Evolutionary conservation across 1,140 invertebrate genomes (phyloP).

Genomic region (Panagrolaimus sp.): DNA sequence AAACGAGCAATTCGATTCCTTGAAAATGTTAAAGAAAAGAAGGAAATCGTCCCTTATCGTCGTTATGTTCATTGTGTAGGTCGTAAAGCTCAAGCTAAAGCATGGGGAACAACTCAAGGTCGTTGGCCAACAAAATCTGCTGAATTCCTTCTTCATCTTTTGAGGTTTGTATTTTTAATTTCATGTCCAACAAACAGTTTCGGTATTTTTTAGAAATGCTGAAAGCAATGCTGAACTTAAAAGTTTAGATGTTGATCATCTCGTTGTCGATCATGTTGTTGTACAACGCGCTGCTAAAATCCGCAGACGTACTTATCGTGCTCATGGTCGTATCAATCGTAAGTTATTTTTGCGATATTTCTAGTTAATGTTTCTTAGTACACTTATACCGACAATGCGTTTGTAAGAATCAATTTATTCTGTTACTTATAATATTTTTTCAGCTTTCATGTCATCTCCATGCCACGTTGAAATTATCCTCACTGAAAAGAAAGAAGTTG

Average conservation of each 20-base stretch:
- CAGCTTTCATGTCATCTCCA: constrained; percentile 95
- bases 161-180: constrained; percentile 65
- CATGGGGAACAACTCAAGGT: constrained; percentile 88
- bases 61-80: constrained; percentile 95
- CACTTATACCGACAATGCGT: too few relatives aligned
- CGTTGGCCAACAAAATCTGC: constrained; percentile 99
- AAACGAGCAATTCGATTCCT: constrained; percentile 85
- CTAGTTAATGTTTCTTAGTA: too few relatives aligned
- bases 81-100: constrained; percentile 87
- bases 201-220: constrained; percentile 69
- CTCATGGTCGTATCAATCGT: constrained; percentile 98
- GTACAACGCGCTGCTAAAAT: constrained; percentile 92
- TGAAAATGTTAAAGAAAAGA: constrained; percentile 91
- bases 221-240: constrained; percentile 93
- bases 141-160: constrained; percentile 88
- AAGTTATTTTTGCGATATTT: too few relatives aligned
- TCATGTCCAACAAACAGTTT: neutral
- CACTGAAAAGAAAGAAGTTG: constrained; percentile 87
- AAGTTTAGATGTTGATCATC: constrained; percentile 89
- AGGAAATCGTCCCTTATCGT: constrained; percentile 97
- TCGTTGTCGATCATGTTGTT: constrained; percentile 97
- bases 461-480: constrained; percentile 97
- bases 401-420: too few relatives aligned
- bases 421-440: constrained; percentile 44
- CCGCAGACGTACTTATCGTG: constrained; percentile 92